These are phyloP conservation scores for Clarias batrachus DNA, from an alignment of 2,113 vertebrate species.

Conservation along the genomic window DNA sequence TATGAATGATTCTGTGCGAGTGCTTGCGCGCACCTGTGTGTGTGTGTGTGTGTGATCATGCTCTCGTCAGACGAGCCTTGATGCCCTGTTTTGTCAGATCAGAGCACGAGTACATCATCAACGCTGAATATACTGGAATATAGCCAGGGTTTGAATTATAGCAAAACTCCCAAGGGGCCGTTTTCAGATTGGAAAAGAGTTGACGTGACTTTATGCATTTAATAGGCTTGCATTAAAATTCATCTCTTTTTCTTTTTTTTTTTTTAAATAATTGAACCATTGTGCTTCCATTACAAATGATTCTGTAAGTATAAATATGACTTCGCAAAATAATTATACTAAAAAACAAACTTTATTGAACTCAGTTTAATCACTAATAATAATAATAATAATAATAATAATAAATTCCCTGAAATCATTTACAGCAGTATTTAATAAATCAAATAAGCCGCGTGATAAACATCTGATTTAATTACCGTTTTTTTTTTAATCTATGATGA, in stretches of 20 bases:
- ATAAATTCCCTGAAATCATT: neutral
- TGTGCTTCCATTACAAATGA: neutral
- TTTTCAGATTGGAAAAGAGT: neutral
- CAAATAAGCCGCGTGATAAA: neutral
- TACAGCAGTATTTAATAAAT: neutral
- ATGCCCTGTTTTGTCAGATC: conserved; percentile 4
- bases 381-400: no score
- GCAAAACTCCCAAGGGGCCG: neutral
- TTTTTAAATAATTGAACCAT: neutral
- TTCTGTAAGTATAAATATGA: neutral
- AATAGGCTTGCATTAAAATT: neutral
- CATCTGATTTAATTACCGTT: neutral
- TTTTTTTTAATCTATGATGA: neutral
- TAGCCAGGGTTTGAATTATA: neutral
- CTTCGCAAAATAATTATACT: neutral
- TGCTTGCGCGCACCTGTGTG: no score
- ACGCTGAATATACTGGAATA: neutral
- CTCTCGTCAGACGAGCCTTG: neutral
- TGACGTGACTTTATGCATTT: neutral
- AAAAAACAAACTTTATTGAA: no score
- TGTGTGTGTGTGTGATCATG: neutral
- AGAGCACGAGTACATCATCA: neutral
- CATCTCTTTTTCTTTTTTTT: neutral
- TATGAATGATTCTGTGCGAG: neutral
- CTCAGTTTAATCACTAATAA: no score